phyloP scores from a whole-genome alignment of 2,888 invertebrate genomes.

The Hirtodrosophila histrioides region DNA sequence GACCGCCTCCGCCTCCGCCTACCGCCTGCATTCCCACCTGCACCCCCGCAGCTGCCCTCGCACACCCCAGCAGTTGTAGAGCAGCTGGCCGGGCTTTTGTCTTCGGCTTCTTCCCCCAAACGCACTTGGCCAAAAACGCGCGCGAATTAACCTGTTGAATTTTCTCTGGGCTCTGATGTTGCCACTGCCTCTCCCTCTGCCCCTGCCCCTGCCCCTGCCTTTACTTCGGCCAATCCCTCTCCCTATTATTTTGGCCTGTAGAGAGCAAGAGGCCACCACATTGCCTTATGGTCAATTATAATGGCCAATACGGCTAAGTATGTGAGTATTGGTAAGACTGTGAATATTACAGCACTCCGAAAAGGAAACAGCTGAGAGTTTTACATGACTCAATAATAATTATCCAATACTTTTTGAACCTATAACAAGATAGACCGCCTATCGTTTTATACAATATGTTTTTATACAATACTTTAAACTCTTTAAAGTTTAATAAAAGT shows the following conservation, averaged over 20 bases:
- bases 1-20: constrained; percentile 9
- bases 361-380: constrained; percentile 27
- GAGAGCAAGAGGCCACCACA: constrained; percentile 33
- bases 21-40: constrained; percentile 1
- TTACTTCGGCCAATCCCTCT: constrained; percentile 1
- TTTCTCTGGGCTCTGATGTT: constrained; percentile 23
- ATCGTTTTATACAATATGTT: no score
- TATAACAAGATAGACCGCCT: background rate
- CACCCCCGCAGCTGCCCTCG: constrained; percentile 9
- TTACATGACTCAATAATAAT: background rate
- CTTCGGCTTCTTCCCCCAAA: constrained; percentile 29
- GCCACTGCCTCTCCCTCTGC: background rate
- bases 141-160: constrained; percentile 82
- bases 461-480: no score
- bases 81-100: constrained; percentile 35
- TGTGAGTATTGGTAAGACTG: constrained; percentile 1
- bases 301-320: constrained; percentile 31
- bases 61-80: constrained; percentile 20
- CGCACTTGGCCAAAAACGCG: constrained; percentile 65
- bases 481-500: no score
- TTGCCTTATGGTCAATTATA: constrained; percentile 56
- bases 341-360: constrained; percentile 4
- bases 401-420: no score
- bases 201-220: constrained; percentile 11
- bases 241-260: constrained; percentile 16